Evolutionary conservation across 30 jellyfish, hydroid and myxozoan genomes (phyloP).

Genomic region (Chrysaora quinquecirrha): DNA sequence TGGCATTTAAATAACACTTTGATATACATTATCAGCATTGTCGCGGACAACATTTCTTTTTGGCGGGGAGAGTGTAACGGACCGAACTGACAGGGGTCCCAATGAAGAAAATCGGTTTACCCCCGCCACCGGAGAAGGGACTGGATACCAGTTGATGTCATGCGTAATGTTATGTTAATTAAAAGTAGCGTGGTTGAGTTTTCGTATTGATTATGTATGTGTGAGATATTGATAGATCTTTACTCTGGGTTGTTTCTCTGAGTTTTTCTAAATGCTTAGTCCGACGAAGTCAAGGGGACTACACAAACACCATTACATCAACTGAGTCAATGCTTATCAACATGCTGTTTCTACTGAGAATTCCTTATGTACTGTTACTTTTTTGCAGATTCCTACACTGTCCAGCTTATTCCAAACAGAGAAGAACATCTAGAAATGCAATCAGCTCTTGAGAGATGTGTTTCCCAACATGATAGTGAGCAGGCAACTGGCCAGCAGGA

Average conservation of each 20-base stretch:
- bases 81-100: neutral
- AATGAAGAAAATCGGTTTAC: neutral
- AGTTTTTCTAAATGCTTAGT: neutral
- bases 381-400: too few species aligned
- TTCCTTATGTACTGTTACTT: too few species aligned
- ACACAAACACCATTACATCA: too few species aligned
- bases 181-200: neutral
- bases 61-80: conserved; percentile 4
- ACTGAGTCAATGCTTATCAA: too few species aligned
- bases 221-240: neutral
- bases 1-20: neutral
- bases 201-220: neutral
- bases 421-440: too few species aligned
- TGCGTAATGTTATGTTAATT: neutral
- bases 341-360: too few species aligned
- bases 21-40: neutral
- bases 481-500: too few species aligned
- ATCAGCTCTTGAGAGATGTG: too few species aligned
- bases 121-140: neutral
- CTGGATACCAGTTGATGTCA: neutral
- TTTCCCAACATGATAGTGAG: too few species aligned
- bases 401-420: too few species aligned
- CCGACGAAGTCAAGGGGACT: neutral
- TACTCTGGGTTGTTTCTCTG: neutral
- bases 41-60: neutral